Conservation (phyloP, 2,888 invertebrate genomes). For the Ophion ventricosus region DNA sequence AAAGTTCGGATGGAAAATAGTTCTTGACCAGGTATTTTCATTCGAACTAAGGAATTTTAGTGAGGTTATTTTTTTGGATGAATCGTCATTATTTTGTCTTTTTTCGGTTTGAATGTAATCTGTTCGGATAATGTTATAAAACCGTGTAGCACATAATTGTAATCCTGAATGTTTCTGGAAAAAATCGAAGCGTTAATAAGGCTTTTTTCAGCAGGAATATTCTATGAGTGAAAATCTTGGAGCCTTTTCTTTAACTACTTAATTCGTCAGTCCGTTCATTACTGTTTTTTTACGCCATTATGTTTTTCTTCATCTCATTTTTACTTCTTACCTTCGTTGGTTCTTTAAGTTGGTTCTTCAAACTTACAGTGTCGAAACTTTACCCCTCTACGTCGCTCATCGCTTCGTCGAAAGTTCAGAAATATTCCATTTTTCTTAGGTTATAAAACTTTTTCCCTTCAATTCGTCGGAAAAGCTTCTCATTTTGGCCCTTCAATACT, state of each 20-base stretch:
- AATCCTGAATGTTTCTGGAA: neutral
- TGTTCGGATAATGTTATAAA: too few relatives aligned
- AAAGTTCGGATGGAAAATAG: too few relatives aligned
- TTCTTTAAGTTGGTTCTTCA: too few relatives aligned
- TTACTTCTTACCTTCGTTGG: slow-evolving; percentile 6
- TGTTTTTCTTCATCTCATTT: slow-evolving; percentile 1
- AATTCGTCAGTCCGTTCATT: slow-evolving; percentile 23
- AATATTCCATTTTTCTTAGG: slow-evolving; percentile 60
- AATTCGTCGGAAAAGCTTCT: neutral
- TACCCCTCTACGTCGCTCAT: slow-evolving; percentile 19
- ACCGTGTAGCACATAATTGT: neutral
- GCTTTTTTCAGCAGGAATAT: neutral
- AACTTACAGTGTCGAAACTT: slow-evolving; percentile 38
- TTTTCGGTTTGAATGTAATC: too few relatives aligned
- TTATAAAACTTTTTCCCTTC: slow-evolving; percentile 24
- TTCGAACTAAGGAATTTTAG: too few relatives aligned
- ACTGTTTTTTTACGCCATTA: neutral
- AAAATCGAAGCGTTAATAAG: neutral
- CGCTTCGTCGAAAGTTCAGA: slow-evolving; percentile 31
- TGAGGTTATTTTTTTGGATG: too few relatives aligned
- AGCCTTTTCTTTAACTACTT: slow-evolving; percentile 8
- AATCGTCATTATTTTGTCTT: too few relatives aligned
- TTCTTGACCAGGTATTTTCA: too few relatives aligned
- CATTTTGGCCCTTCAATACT: neutral
- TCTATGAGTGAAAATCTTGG: neutral